Evolutionary conservation across 2,113 vertebrate species (phyloP), one percentile per base, ranked within the genome.

Genomic region (Strix uralensis): DNA sequence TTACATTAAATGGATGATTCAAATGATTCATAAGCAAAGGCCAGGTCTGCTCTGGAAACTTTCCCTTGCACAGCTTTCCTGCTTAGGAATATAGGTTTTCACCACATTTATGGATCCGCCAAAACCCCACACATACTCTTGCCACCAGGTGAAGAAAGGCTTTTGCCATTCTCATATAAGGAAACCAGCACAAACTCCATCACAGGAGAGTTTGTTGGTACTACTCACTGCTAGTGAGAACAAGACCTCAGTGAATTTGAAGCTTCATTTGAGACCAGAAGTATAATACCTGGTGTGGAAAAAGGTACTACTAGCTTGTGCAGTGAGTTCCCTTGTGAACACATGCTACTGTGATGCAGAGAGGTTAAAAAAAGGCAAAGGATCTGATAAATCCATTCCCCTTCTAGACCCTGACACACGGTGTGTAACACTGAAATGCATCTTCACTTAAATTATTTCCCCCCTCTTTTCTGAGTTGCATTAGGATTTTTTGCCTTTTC

Each of bases 21-120:
- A 67, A 90, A 49, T 26, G 47, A 63, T 80, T 94, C 85, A 65
- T 58, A 70, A 90, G 80, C 62, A 75, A 93, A 90, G 58, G 67
- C 63, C 62, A 36, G 74, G 63, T 40, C 91, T 88, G 92, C 86
- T 70, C 80, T 58, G 46, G 74, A 84, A 89, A 81, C 73, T 91
- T 74, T 59, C 57, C 51, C 72, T 84, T 32, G 16, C 63, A 40
- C 71, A 57, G 49, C 20, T 75, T 54, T 20, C 26, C 83, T 58
- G 69, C 81, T 51, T 16, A 17, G 72, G 12, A 29, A 15, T 16
- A 8, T 9, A 78, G 57, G 22, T 74, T 92, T 75, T 67, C 40
- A 71, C 34, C 57, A 65, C 25, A 9, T 67, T 30, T 46, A 25
- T 16, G 62, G 32, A 30, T 62, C 44, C 30, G 51, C 20, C 32